These are phyloP conservation scores for Nemapogon koenigi DNA, from an alignment of 2,888 invertebrate genomes.

Conservation along the genomic window DNA sequence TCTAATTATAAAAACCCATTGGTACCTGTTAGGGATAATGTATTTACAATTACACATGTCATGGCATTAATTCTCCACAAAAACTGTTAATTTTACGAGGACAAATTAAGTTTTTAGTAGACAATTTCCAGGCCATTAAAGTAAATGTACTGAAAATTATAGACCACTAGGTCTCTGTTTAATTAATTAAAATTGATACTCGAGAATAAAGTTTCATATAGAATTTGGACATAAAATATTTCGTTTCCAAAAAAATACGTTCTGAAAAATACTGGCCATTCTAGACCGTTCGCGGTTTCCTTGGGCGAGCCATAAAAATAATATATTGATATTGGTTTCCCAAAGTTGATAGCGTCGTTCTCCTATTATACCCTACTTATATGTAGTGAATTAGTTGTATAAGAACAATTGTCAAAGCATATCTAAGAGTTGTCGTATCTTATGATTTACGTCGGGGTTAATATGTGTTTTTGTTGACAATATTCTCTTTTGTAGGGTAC, in stretches of 20 bases:
- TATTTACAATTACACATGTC: too few species aligned
- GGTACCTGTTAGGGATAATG: too few species aligned
- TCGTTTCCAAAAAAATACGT: conserved; percentile 10
- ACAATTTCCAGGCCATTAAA: too few species aligned
- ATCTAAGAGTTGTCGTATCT: neutral
- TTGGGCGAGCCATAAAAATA: conserved; percentile 12
- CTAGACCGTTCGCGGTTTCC: conserved; percentile 9
- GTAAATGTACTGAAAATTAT: too few species aligned
- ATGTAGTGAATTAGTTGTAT: neutral
- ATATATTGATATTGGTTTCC: conserved; percentile 11
- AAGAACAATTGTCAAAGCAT: neutral
- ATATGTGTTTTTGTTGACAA: neutral
- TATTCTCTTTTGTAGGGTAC: neutral
- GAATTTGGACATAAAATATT: conserved; percentile 6
- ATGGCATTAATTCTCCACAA: too few species aligned
- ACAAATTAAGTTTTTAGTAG: too few species aligned
- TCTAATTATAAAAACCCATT: too few species aligned
- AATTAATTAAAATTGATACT: neutral
- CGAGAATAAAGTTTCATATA: neutral
- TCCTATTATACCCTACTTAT: conserved; percentile 7
- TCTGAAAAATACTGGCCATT: conserved; percentile 8
- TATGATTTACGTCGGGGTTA: neutral
- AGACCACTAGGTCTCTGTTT: neutral
- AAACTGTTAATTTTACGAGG: too few species aligned
- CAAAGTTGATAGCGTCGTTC: conserved; percentile 3